Base-by-base conservation (phyloP, 1,140 invertebrate species). In the Drosophila sp. region DNA sequence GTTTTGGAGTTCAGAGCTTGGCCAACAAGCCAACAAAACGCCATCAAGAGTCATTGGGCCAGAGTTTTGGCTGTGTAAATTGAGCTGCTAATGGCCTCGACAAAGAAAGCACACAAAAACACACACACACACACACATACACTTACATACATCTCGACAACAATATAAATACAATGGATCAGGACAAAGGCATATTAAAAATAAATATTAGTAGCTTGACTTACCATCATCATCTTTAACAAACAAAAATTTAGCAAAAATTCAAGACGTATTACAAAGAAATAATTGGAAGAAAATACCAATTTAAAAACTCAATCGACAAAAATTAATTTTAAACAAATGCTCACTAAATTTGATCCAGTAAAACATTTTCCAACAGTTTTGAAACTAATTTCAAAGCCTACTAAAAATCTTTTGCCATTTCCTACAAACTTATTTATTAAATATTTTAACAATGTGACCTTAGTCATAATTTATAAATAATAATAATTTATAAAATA, bases 21-120 rank as follows among this genome's bases (percentile, higher is more conserved):
- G 67, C 64, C 63, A 72, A 66, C 60, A 78, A 72, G 67, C 72
- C 63, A 72, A 63, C 70, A 60, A 60, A 66, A 40, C 60, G 70
- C 54, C 75, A 75, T 62, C 63, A 62, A 35, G 38, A 75, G 72
- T 75, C 71, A 60, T 50, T 38, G 71, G 35, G 63, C 29, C 44
- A 70, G 66, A 78, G 72, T 61, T 66, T 54, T 50, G 70, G 61
- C 38, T 73, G 66, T 76, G 83, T 89, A 87, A 87, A 87, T 79
- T 87, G 83, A 87, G 84, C 83, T 83, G 83, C 79, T 87, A 87
- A 87, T 87, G 83, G 82, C 54, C 44, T 57, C 66, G 69, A 32
- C 71, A 62, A 66, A 70, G 44, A 77, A 63, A 70, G 54, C 17
- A 66, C 3, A 38, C 5, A 38, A 38, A 6, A 4, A 54, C 40